Conservation (phyloP, 23 tunicate species). For the Halocynthia roretzi region DNA sequence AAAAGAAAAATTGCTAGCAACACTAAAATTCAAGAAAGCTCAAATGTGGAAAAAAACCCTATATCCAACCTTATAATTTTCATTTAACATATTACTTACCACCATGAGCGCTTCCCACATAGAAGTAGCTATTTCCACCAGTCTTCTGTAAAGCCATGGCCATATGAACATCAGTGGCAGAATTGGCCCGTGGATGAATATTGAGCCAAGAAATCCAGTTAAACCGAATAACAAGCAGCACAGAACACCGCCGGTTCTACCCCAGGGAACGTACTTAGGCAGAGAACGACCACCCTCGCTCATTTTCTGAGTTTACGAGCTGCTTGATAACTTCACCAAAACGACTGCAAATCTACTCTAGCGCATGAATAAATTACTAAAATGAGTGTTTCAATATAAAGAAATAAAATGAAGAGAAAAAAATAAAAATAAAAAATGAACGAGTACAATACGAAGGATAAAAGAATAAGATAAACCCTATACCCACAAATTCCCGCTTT, state of each 20-base stretch:
- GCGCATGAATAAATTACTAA: too few species aligned
- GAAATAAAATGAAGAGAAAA: too few species aligned
- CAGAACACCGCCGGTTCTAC: constrained; percentile 22
- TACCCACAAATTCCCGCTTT: too few species aligned
- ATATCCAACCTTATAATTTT: neutral
- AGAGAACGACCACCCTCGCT: too few species aligned
- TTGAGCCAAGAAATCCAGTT: constrained; percentile 62
- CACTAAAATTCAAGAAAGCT: neutral
- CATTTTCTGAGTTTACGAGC: too few species aligned
- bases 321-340: too few species aligned
- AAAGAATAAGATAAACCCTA: too few species aligned
- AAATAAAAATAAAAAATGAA: too few species aligned
- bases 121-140: constrained; percentile 66
- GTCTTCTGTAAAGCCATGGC: constrained; percentile 91
- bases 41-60: neutral
- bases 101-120: constrained; percentile 74
- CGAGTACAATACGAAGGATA: too few species aligned
- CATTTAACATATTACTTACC: constrained; percentile 33
- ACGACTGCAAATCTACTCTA: too few species aligned
- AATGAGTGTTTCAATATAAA: too few species aligned
- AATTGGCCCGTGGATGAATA: constrained; percentile 82
- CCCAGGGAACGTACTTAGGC: constrained; percentile 35
- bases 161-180: constrained; percentile 77
- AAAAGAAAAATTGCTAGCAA: neutral
- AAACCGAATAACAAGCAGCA: constrained; percentile 34